These are phyloP conservation scores for Desmophyllum pertusum DNA, from an alignment of 92 coral and sea anemone species.

Conservation along the genomic window DNA sequence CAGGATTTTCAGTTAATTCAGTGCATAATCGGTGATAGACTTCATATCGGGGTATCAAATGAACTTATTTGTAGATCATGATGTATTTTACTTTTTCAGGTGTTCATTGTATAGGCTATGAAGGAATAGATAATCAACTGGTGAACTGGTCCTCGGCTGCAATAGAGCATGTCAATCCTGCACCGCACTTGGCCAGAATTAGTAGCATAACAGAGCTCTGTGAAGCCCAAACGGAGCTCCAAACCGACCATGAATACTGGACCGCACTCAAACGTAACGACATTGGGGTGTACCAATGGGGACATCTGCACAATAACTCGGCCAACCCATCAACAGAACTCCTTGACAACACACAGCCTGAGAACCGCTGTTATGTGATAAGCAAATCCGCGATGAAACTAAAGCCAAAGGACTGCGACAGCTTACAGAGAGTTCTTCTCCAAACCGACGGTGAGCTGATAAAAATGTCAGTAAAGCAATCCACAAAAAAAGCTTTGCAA, in stretches of 20 bases:
- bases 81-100: too few species aligned
- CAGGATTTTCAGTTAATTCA: too few species aligned
- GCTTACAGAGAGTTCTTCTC: background rate
- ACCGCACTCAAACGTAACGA: slow-evolving; percentile 7
- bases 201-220: slow-evolving; percentile 15
- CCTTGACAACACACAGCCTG: background rate
- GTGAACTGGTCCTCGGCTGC: slow-evolving; percentile 6
- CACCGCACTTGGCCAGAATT: background rate
- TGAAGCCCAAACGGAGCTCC: background rate
- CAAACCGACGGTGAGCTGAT: background rate
- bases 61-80: too few species aligned
- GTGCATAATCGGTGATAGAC: too few species aligned
- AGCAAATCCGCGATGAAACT: slow-evolving; percentile 25
- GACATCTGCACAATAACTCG: background rate
- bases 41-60: too few species aligned
- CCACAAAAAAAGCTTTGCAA: too few species aligned
- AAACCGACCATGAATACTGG: background rate
- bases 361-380: slow-evolving; percentile 19
- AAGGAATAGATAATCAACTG: background rate
- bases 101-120: background rate
- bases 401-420: background rate
- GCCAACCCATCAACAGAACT: background rate
- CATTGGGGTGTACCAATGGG: background rate
- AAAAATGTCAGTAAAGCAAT: too few species aligned
- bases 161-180: too few species aligned